phyloP scores from a whole-genome alignment of 2,797 vertebrate species.

The Gymnopithys bicolor region DNA sequence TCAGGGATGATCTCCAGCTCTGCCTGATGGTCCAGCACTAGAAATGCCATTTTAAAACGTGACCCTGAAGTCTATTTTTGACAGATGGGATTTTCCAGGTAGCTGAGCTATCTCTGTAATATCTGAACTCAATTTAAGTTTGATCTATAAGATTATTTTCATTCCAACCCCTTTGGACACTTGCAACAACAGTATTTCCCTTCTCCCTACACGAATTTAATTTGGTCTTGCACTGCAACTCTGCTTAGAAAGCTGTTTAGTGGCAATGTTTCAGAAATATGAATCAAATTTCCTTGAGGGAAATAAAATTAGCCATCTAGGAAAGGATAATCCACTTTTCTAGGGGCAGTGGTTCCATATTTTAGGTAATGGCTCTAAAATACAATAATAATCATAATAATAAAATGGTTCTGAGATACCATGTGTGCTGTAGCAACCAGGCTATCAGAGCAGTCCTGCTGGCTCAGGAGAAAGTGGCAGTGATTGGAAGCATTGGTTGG shows the following conservation, averaged over 20 bases:
- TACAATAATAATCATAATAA: slow-evolving; percentile 21
- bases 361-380: slow-evolving; percentile 15
- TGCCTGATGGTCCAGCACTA: slow-evolving; percentile 13
- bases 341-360: not conserved
- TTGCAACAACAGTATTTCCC: slow-evolving; percentile 52
- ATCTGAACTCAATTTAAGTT: slow-evolving; percentile 58
- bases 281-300: slow-evolving; percentile 39
- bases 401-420: not conserved
- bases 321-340: slow-evolving; percentile 43
- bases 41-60: slow-evolving; percentile 22
- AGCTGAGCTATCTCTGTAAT: slow-evolving; percentile 26
- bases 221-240: slow-evolving; percentile 39
- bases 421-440: not conserved
- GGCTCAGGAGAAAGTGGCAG: not conserved
- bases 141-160: slow-evolving; percentile 67
- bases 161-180: slow-evolving; percentile 43
- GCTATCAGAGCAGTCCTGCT: not conserved
- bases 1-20: slow-evolving; percentile 5
- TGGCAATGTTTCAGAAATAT: slow-evolving; percentile 19
- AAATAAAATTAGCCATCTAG: slow-evolving; percentile 7
- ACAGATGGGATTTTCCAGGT: slow-evolving; percentile 40
- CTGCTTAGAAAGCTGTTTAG: slow-evolving; percentile 59
- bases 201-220: slow-evolving; percentile 31
- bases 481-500: not conserved
- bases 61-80: slow-evolving; percentile 28